Evolutionary conservation across 2,113 vertebrate species (phyloP), one percentile per base, ranked within the genome.

Genomic region (Menura novaehollandiae): DNA sequence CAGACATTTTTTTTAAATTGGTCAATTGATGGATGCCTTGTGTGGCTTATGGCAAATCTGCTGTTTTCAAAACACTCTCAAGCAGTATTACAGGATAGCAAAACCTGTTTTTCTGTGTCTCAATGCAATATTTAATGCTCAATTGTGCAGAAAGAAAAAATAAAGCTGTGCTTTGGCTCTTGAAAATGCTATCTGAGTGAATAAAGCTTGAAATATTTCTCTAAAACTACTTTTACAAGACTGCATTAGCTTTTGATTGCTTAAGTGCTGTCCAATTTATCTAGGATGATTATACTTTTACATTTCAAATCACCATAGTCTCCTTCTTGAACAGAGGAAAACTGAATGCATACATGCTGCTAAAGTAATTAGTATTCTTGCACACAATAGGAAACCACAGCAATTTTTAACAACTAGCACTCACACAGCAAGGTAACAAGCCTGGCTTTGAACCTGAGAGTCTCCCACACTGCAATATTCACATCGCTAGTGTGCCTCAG

Each of bases 231-330:
- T 93, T 92, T 84, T 94, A 92, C 79, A 91, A 91, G 91, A 80
- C 95, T 86, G 63, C 28, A 28, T 89, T 96, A 94, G 84, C 88
- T 95, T 95, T 80, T 93, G 92, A 93, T 96, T 94, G 85, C 96
- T 92, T 94, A 94, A 95, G 83, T 92, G 94, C 69, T 2, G 2
- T 88, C 79, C 91, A 92, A 91, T 97, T 93, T 94, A 93, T 90
- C 92, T 67, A 55, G 75, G 72, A 88, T 72, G 88, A 97, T 95
- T 95, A 94, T 73, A 91, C 78, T 94, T 90, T 94, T 80, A 86
- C 63, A 67, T 88, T 96, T 96, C 91, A 41, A 86, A 88, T 76
- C 72, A 64, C 91, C 49, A 28, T 22, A 87, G 67, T 56, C 66
- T 81, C 58, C 69, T 93, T 94, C 89, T 75, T 87, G 93, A 96